phyloP scores from a whole-genome alignment of 2,888 invertebrate species.

The Nephrotoma flavescens region DNA sequence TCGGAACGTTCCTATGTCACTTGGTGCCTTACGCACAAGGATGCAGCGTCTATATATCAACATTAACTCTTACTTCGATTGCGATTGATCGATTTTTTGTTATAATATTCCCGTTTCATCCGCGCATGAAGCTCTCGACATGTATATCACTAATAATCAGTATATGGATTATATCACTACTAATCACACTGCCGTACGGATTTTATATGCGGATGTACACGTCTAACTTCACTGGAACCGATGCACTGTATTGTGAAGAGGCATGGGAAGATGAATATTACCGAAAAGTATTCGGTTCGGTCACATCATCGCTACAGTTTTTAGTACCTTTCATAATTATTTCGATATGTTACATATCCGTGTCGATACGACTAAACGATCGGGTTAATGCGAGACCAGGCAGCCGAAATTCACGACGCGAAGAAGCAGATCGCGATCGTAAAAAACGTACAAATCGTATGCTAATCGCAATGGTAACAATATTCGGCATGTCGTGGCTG shows the following conservation, averaged over 20 bases:
- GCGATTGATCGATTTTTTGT: constrained; percentile 96
- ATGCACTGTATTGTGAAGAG: constrained; percentile 56
- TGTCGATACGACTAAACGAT: constrained; percentile 74
- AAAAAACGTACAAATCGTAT: constrained; percentile 89
- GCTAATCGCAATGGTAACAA: constrained; percentile 94
- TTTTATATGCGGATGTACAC: constrained; percentile 51
- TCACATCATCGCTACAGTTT: constrained; percentile 84
- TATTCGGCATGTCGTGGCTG: constrained; percentile 93
- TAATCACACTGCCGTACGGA: constrained; percentile 84
- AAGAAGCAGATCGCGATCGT: constrained; percentile 77
- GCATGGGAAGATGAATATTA: constrained; percentile 78
- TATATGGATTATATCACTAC: constrained; percentile 81
- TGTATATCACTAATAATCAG: constrained; percentile 72
- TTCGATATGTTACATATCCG: constrained; percentile 85
- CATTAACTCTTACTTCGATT: constrained; percentile 90
- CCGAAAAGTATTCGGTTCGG: constrained; percentile 66
- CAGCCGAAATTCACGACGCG: constrained; percentile 66
- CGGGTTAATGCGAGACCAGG: constrained; percentile 75
- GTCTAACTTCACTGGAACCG: constrained; percentile 27
- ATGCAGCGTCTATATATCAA: constrained; percentile 93
- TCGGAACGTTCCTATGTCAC: constrained; percentile 82
- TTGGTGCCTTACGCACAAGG: constrained; percentile 88
- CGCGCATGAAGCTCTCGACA: constrained; percentile 76
- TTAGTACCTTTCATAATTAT: constrained; percentile 88
- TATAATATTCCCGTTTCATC: constrained; percentile 89